Base-by-base conservation (phyloP, 1,140 invertebrate genomes). In the Pinna nobilis region DNA sequence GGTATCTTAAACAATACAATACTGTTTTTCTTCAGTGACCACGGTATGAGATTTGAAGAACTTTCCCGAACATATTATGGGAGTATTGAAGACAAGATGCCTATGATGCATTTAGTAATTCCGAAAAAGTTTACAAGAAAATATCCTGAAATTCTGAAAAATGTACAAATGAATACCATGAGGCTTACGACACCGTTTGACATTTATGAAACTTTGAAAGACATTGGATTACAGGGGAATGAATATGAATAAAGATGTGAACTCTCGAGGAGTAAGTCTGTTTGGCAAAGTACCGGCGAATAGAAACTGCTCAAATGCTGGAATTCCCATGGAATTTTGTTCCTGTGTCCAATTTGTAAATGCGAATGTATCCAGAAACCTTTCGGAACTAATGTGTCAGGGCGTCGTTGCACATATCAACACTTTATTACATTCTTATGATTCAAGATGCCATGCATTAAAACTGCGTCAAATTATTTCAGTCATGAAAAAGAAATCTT, bases 1-100 rank as follows among this genome's bases (percentile, higher is more conserved):
- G 71, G 74, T 18, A 74, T 72, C 9, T 77, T 91, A 2, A 86
- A 91, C 44, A 88, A 92, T 76, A 92, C 92, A 0, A 85, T 91
- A 0, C 85, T 98, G 0, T 90, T 98, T 30, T 92, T 97, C 23
- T 90, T 97, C 77, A 97, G 96, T 81, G 97, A 99, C 88, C 97
- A 98, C 86, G 97, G 97, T 77, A 93, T 97, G 82, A 88, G 97
- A 33, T 97, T 94, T 90, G 96, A 96, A 1, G 89, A 90, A 2
- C 93, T 96, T 23, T 85, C 94, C 32, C 86, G 92, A 77, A 97
- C 96, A 0, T 94, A 94, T 84, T 92, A 90, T 65, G 97, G 97
- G 0, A 93, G 94, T 86, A 90, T 97, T 70, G 97, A 99, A 87
- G 96, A 98, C 84, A 89, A 96, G 55, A 87, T 98, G 30, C 97